phyloP scores from a whole-genome alignment of 2,113 vertebrate species.

The Poeciliopsis occidentalis region DNA sequence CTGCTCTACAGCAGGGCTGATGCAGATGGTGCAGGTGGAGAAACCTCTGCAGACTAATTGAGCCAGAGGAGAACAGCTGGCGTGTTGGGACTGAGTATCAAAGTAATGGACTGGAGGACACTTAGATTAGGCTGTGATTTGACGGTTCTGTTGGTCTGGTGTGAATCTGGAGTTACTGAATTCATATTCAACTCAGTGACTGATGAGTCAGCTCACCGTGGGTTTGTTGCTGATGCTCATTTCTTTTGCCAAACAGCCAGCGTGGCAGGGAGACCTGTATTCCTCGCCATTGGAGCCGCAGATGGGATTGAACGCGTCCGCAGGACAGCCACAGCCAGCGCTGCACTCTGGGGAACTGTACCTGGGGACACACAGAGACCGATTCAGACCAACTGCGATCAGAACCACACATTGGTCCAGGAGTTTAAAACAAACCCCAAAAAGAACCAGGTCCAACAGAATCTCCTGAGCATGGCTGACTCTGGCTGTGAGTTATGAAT shows the following conservation, averaged over 20 bases:
- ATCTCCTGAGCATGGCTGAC: no score
- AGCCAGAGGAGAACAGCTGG: no score
- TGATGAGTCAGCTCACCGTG: slow-evolving; percentile 32
- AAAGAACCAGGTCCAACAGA: background rate
- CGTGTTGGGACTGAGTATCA: no score
- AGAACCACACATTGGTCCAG: no score
- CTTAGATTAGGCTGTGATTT: background rate
- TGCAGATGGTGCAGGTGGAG: background rate
- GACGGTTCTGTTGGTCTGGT: background rate
- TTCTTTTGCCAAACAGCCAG: slow-evolving; percentile 71
- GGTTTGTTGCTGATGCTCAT: background rate
- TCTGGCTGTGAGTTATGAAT: no score
- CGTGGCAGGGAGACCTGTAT: slow-evolving; percentile 85
- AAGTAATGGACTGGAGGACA: no score
- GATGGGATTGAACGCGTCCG: slow-evolving; percentile 82
- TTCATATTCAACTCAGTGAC: background rate
- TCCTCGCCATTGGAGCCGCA: slow-evolving; percentile 82
- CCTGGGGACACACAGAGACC: slow-evolving; percentile 2
- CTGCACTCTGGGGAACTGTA: slow-evolving; percentile 50
- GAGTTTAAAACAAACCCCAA: background rate
- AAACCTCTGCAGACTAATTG: background rate
- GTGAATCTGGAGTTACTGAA: background rate
- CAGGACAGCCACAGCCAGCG: slow-evolving; percentile 74
- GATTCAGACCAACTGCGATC: no score
- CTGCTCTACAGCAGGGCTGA: background rate